phyloP scores from a whole-genome alignment of 2,888 invertebrate species.

The Pheosia gnoma region DNA sequence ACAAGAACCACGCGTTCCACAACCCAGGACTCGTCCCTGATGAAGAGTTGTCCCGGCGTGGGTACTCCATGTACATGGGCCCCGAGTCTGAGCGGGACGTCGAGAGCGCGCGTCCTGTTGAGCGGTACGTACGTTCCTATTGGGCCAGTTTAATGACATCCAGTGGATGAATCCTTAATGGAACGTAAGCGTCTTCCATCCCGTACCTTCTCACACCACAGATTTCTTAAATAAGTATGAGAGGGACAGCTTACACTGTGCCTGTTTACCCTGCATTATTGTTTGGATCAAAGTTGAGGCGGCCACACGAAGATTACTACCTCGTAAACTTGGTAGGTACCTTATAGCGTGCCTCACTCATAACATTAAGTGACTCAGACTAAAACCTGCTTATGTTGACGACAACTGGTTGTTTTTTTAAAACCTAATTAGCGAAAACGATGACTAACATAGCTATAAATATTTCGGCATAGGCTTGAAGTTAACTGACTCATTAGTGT shows the following conservation, averaged over 20 bases:
- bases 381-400: no score
- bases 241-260: no score
- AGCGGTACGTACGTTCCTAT: conserved; percentile 58
- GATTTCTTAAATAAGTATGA: no score
- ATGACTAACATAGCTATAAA: not conserved
- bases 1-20: conserved; percentile 76
- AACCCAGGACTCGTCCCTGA: conserved; percentile 83
- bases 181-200: no score
- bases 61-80: conserved; percentile 83
- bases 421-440: conserved; percentile 6
- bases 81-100: conserved; percentile 65
- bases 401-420: conserved; percentile 1
- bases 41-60: conserved; percentile 83
- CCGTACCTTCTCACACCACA: no score
- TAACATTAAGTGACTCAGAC: no score
- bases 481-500: not conserved
- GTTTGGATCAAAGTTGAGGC: no score
- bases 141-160: conserved; percentile 8
- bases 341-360: no score
- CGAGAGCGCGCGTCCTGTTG: conserved; percentile 64
- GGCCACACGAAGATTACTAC: no score
- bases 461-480: not conserved
- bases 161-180: not conserved
- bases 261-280: no score
- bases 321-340: no score